Evolutionary conservation across 2,113 vertebrate species (phyloP), one percentile per base, ranked within the genome.

Genomic region (Rhinolophus ferrumequinum): DNA sequence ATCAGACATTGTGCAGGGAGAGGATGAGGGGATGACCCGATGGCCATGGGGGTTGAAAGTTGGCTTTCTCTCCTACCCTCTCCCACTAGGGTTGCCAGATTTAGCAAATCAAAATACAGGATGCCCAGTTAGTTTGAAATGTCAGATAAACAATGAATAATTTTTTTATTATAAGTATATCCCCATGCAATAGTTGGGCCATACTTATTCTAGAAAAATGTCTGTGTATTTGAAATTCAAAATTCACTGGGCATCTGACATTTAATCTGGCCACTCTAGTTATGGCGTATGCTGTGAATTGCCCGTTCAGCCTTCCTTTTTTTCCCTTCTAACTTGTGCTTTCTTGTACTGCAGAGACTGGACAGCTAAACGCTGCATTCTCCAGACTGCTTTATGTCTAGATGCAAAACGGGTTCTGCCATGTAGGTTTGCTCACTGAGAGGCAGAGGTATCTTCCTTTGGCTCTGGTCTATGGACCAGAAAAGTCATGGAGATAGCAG

Each of bases 211-310:
- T 58, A 26, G 8, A 38, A 33, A 50, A 21, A 8, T 28, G 11
- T 3, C 67, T 15, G 22, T 16, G 35, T 28, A 21, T n/a, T 26
- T 70, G 75, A n/a, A 30, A 24, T 56, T 56, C 35, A 58, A 5
- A 52, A 54, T n/a, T 33, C 11, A 15, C 62, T 28, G 81, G 62
- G 44, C 15, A 12, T 8, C 54, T 12, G 94, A 50, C 10, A 1
- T n/a, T 38, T n/a, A 12, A 16, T 4, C 14, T 8, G 30, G 38
- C 11, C 0, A 11, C n/a, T 47, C 52, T 24, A 3, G 26, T 8
- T 19, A 5, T 9, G 21, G 22, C 7, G 30, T 26, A 3, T 4
- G 75, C 75, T 66, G 67, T 18, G 47, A 26, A 22, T 21, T 21
- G 7, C 38, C 35, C 22, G 0, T 24, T 30, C 47, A 5, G 1